Percentiles rank a stretch among this genome's conserved stretches.
phyloP scores from a whole-genome alignment of 2,888 invertebrate species.

The Agrochola circellaris region DNA sequence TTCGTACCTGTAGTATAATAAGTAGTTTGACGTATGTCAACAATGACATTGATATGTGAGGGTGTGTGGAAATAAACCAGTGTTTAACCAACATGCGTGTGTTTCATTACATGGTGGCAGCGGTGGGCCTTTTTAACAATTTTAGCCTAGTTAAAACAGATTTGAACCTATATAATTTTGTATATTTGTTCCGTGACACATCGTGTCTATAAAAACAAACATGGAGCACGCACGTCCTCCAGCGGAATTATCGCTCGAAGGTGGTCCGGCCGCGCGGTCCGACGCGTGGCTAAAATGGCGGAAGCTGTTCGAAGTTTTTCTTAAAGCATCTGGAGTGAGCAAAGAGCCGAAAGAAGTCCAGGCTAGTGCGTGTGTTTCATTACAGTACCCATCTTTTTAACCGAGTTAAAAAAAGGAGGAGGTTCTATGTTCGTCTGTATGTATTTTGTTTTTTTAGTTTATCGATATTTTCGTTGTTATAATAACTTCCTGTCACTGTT shows the following conservation, averaged over 20 bases:
- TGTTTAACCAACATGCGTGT: too few relatives aligned
- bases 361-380: slow-evolving; percentile 34
- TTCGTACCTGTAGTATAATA: too few relatives aligned
- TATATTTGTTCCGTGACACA: background rate
- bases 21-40: too few relatives aligned
- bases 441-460: too few relatives aligned
- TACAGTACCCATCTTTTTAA: too few relatives aligned
- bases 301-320: background rate
- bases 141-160: background rate
- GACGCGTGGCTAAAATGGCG: background rate
- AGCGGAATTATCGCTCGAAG: background rate
- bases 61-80: too few relatives aligned
- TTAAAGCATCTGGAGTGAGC: slow-evolving; percentile 14
- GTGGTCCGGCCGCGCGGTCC: background rate
- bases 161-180: background rate
- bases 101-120: too few relatives aligned
- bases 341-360: slow-evolving; percentile 19
- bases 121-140: background rate
- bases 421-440: too few relatives aligned
- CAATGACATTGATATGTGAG: too few relatives aligned
- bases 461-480: too few relatives aligned
- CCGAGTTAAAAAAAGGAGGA: too few relatives aligned
- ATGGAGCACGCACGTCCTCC: background rate
- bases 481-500: too few relatives aligned
- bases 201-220: background rate